Conservation (phyloP, 2,797 vertebrate species). For the Semotilus atromaculatus region DNA sequence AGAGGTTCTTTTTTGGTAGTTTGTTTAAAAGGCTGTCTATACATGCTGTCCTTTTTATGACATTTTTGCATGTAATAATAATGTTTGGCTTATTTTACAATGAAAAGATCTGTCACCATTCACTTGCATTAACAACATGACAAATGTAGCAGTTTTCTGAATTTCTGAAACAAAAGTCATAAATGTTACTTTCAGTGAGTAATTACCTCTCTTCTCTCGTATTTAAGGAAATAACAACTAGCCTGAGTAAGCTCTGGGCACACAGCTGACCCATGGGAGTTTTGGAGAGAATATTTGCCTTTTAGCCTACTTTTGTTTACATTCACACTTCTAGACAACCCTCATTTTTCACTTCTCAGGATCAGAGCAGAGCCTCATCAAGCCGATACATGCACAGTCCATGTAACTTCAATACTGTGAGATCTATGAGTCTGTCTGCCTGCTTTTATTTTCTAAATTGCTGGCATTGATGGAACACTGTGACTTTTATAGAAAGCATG, state of each 20-base stretch:
- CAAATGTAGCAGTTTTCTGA: slow-evolving; percentile 7
- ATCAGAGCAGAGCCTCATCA: slow-evolving; percentile 22
- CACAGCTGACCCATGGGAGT: neutral
- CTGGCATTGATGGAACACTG: neutral
- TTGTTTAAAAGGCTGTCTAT: neutral
- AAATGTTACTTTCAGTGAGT: neutral
- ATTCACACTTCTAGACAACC: slow-evolving; percentile 19
- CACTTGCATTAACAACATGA: neutral
- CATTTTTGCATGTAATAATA: neutral
- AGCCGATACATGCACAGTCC: neutral
- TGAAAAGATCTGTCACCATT: neutral
- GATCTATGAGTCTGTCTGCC: neutral
- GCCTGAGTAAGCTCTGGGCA: neutral
- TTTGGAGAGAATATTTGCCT: slow-evolving; percentile 6
- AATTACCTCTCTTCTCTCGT: slow-evolving; percentile 38
- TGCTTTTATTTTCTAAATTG: neutral
- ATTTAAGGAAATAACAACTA: slow-evolving; percentile 14
- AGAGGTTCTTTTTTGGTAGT: neutral
- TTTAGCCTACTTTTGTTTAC: slow-evolving; percentile 3
- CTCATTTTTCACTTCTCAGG: slow-evolving; percentile 40
- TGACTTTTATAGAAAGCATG: neutral
- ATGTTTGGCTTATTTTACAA: neutral
- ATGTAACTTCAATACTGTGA: neutral
- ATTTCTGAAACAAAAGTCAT: neutral
- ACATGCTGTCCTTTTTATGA: neutral